phyloP scores from a whole-genome alignment of 2,888 invertebrate genomes.

The Chelonus formosanus region DNA sequence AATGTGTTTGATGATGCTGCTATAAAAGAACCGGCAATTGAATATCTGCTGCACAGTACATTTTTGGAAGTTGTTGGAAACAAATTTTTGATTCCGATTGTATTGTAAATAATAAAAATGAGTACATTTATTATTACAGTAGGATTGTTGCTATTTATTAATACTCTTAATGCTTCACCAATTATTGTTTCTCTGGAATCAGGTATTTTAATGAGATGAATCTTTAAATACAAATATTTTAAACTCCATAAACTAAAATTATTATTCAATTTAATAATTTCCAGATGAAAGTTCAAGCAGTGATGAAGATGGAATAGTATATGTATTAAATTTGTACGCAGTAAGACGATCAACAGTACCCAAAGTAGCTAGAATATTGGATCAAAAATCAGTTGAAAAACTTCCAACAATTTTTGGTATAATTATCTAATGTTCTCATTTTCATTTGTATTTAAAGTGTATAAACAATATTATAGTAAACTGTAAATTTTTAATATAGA shows the following conservation, averaged over 20 bases:
- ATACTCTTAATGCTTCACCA: conserved; percentile 10
- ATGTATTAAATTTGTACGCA: conserved; percentile 27
- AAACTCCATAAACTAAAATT: too few relatives aligned
- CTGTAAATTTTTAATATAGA: conserved; percentile 10
- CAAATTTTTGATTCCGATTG: conserved; percentile 10
- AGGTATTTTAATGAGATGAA: too few relatives aligned
- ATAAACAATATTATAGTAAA: too few relatives aligned
- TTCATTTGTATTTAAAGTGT: background rate
- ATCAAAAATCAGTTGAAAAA: conserved; percentile 1
- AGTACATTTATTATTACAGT: background rate
- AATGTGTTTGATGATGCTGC: background rate
- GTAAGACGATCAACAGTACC: conserved; percentile 10
- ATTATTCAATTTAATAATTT: too few relatives aligned
- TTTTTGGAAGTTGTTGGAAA: conserved; percentile 6
- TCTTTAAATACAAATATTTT: too few relatives aligned
- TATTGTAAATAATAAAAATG: background rate
- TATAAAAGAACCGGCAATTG: conserved; percentile 26
- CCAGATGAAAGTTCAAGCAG: background rate
- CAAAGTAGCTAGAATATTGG: conserved; percentile 21
- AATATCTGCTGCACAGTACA: conserved; percentile 23
- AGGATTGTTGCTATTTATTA: conserved; percentile 5
- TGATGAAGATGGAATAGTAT: conserved; percentile 22
- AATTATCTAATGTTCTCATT: background rate
- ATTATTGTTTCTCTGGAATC: conserved; percentile 11
- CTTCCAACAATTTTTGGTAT: conserved; percentile 18